phyloP scores from a whole-genome alignment of 35 echinoderm and acorn worm genomes.

The Heliocidaris tuberculata region DNA sequence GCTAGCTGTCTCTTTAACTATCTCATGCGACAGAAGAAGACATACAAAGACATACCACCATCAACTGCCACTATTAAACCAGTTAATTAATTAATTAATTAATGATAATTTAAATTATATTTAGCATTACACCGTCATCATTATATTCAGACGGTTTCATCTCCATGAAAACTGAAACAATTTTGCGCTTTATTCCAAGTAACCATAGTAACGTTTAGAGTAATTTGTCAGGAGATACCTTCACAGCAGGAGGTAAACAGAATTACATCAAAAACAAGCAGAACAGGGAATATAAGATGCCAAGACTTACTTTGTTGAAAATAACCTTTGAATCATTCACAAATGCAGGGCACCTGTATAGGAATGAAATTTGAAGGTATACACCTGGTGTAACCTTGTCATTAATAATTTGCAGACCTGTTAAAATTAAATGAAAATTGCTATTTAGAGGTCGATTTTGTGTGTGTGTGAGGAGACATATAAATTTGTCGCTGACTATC shows the following conservation, averaged over 20 bases:
- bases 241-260: not conserved
- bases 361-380: too few relatives aligned
- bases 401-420: not conserved
- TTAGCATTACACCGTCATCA: too few relatives aligned
- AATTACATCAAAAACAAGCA: not conserved
- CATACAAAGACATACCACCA: too few relatives aligned
- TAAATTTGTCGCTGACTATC: too few relatives aligned
- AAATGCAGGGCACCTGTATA: not conserved
- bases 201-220: not conserved
- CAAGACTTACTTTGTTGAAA: not conserved
- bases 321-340: not conserved
- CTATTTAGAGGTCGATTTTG: too few relatives aligned
- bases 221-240: not conserved
- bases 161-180: not conserved
- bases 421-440: not conserved
- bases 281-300: not conserved
- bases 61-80: too few relatives aligned
- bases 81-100: too few relatives aligned
- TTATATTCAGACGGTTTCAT: not conserved
- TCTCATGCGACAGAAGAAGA: too few relatives aligned
- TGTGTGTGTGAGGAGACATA: too few relatives aligned
- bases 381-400: not conserved
- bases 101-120: too few relatives aligned
- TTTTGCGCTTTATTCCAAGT: not conserved
- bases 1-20: too few relatives aligned